Base-by-base conservation (phyloP, 2,888 invertebrate species). In the Mythimna loreyi region DNA sequence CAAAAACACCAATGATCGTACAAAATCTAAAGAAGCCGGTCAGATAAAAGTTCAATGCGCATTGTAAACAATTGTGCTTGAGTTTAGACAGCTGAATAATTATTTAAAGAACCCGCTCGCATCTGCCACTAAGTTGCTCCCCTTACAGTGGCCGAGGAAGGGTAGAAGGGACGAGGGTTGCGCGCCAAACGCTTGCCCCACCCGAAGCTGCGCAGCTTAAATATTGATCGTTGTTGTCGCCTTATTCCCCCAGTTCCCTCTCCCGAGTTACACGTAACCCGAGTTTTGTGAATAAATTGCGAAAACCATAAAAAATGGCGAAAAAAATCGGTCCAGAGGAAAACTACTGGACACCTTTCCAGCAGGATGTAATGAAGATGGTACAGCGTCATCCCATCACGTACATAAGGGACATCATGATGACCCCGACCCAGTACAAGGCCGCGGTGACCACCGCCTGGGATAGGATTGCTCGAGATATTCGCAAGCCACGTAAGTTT, bases 361-460 rank as follows among this genome's bases (percentile, higher is more conserved):
- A 78, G 50, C 69, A 60, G 5, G 63, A 78, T 0, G 53, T 78
- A 5, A 64, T 78, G 60, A 78, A 63, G 53, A 69, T 66, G 69
- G 78, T 78, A 9, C 74, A 78, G n/a, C 78, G 78, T 23, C 78
- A 78, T 28, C 78, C 78, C 4, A 68, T 78, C n/a, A 67, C 59
- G 4, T 78, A 78, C 40, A 78, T 78, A 19, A 45, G 63, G 50
- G 78, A 78, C 23, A 28, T 69, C 7, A 67, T 78, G 78, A 78
- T 78, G 78, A 78, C 74, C 13, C 78, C 78, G 23, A 78, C 68
- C 13, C 74, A 78, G 45, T 78, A 78, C 74, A 78, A 74, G 69
- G 78, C 78, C 11, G 78, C 78, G 3, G 19, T 74, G 45, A 78
- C 78, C 6, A 78, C 74, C 11, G 78, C 78, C 30, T 78, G 78